Evolutionary conservation across 92 coral and sea anemone species (phyloP).

Genomic region (Ricordea florida): DNA sequence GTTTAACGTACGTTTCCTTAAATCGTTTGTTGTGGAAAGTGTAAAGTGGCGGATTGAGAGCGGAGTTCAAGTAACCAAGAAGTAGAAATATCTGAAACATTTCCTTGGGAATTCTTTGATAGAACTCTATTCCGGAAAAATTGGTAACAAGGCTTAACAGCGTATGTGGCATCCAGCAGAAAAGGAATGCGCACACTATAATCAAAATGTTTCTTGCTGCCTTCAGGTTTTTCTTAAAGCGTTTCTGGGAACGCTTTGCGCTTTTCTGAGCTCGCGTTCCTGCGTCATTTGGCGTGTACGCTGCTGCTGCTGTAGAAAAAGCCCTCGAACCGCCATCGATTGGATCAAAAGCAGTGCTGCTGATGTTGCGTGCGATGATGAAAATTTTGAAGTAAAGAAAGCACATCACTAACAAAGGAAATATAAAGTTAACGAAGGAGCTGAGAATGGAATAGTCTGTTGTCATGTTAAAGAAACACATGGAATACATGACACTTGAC

Average conservation of each 20-base stretch:
- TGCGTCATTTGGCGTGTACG: too few species aligned
- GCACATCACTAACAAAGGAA: constrained; percentile 82
- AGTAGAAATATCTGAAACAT: constrained; percentile 43
- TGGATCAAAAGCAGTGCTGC: not conserved
- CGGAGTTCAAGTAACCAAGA: constrained; percentile 85
- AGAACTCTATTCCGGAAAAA: not conserved
- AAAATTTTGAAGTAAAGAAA: constrained; percentile 73
- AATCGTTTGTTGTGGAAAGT: constrained; percentile 86
- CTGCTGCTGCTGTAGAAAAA: too few species aligned
- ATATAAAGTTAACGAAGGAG: constrained; percentile 83
- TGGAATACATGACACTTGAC: constrained; percentile 3
- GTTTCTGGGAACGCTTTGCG: constrained; percentile 40
- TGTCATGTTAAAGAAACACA: constrained; percentile 76
- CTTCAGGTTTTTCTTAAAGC: constrained; percentile 65
- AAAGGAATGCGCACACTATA: constrained; percentile 73
- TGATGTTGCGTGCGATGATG: constrained; percentile 56
- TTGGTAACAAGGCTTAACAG: constrained; percentile 54
- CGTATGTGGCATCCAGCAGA: constrained; percentile 88
- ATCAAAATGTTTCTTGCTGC: constrained; percentile 73
- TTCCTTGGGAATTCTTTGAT: constrained; percentile 21
- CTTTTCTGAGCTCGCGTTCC: not conserved
- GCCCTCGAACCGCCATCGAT: too few species aligned
- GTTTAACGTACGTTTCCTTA: constrained; percentile 63
- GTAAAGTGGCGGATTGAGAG: constrained; percentile 88
- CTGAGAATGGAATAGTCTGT: constrained; percentile 74